Base-by-base conservation (phyloP, 2,888 invertebrate species). In the Metacarcinus magister region DNA sequence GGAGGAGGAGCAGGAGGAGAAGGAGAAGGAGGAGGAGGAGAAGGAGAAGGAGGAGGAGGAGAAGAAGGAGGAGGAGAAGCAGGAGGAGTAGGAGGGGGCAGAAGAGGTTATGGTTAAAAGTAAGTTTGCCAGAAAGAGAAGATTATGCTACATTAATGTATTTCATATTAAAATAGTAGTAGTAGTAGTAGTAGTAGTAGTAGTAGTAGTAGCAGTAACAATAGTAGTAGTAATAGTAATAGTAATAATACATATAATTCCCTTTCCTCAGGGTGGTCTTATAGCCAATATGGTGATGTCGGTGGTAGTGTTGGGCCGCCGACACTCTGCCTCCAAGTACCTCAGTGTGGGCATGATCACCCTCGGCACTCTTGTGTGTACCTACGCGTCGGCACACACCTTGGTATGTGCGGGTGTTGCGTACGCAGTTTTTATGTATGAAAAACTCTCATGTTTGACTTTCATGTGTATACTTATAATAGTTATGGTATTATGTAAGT, bases 261-360 rank as follows among this genome's bases (percentile, higher is more conserved):
- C 91, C 7, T 94, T n/a, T 67, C 54, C 98, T 96, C 97, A 98
- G 98, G 99, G 99, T 0, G 99, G 99, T 4, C 98, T 99, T 54
- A 99, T 99, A 98, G 99, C 99, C 0, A 99, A 99, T 97, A 99
- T 99, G 98, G 98, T 99, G 60, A 98, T 99, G 98, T 99, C 99
- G 23, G 98, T 99, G 75, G 98, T 99, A 97, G 98, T 99, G 96
- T 97, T 99, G 82, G 99, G 99, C 97, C 99, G 98, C 97, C 98
- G 98, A 94, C 99, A 99, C 97, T 98, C 98, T 0, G 97, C 98
- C 2, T 98, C 98, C 60, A 99, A 99, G 97, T 99, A 99, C 97
- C 97, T 99, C 13, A 99, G 99, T 0, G 99, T 99, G 10, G 98
- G 98, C 13, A 98, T 99, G 98, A 99, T 99, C 97, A 99, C 99